Percentiles rank a stretch among this genome's conserved stretches.
phyloP scores from a whole-genome alignment of 2,888 invertebrate genomes.

The Caenorhabditis afra region DNA sequence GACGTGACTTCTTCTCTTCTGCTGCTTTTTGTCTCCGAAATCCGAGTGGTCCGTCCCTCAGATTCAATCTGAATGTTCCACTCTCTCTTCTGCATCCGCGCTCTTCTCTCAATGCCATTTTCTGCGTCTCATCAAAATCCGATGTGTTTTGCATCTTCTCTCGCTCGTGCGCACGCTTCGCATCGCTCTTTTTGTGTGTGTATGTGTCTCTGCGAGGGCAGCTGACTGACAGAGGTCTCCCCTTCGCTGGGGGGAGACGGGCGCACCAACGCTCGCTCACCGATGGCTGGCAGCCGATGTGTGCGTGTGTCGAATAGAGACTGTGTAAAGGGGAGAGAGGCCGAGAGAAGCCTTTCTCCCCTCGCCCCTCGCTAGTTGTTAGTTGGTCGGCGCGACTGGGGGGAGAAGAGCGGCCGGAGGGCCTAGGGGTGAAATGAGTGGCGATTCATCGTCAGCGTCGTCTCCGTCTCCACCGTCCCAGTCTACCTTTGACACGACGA shows the following conservation, averaged over 20 bases:
- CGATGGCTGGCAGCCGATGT: constrained; percentile 2
- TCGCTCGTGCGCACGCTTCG: not conserved
- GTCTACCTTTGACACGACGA: constrained; percentile 4
- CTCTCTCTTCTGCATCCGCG: not conserved
- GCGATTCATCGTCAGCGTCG: constrained; percentile 26
- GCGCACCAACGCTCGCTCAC: constrained; percentile 14
- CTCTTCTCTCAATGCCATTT: not conserved
- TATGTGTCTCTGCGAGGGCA: constrained; percentile 25
- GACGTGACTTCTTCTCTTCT: no score
- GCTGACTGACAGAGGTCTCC: constrained; percentile 34
- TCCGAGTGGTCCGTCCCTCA: not conserved
- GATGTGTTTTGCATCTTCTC: not conserved
- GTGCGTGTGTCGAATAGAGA: not conserved
- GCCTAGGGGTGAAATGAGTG: constrained; percentile 38
- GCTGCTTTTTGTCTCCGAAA: not conserved
- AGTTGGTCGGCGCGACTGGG: constrained; percentile 12
- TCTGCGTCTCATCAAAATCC: not conserved
- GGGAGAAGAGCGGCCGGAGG: not conserved
- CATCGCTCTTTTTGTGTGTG: constrained; percentile 4
- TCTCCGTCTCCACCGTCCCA: constrained; percentile 7
- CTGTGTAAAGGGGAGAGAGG: not conserved
- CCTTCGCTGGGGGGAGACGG: constrained; percentile 3
- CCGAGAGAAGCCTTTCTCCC: no score
- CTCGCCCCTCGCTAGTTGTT: constrained; percentile 1
- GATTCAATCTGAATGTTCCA: not conserved